Evolutionary conservation across 2,888 invertebrate genomes (phyloP).

Genomic region (Drosophila nigricruria): DNA sequence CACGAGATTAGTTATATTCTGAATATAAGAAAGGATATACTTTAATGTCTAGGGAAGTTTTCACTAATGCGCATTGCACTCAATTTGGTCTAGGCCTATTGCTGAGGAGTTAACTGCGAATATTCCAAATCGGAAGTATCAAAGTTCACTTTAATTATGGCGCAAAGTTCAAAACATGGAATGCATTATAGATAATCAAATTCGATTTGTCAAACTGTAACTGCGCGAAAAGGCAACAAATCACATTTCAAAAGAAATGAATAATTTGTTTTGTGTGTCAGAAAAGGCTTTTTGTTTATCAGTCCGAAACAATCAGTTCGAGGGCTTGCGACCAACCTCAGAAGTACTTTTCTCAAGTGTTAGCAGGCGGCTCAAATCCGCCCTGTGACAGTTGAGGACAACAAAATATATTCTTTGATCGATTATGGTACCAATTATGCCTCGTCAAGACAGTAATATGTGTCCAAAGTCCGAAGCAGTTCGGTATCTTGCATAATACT

Average conservation of each 20-base stretch:
- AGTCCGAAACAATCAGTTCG: slow-evolving; percentile 44
- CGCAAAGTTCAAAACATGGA: slow-evolving; percentile 7
- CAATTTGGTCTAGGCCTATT: no score
- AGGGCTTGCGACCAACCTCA: slow-evolving; percentile 30
- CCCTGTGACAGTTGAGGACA: slow-evolving; percentile 28
- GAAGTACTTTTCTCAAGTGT: slow-evolving; percentile 25
- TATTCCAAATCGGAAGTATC: background rate
- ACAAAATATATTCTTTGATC: slow-evolving; percentile 44
- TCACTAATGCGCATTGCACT: no score
- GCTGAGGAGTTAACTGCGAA: no score
- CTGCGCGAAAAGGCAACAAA: slow-evolving; percentile 35
- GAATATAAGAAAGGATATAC: no score
- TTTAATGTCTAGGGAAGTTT: no score
- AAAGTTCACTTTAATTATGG: background rate
- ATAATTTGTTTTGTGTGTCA: slow-evolving; percentile 51
- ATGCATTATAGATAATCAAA: background rate
- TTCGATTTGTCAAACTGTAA: slow-evolving; percentile 32
- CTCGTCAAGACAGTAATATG: slow-evolving; percentile 52
- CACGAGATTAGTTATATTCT: no score
- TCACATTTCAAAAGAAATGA: slow-evolving; percentile 42
- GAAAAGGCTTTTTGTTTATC: slow-evolving; percentile 48
- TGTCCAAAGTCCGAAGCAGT: slow-evolving; percentile 39
- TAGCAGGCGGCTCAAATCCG: slow-evolving; percentile 20
- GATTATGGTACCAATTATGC: slow-evolving; percentile 30
- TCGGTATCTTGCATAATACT: slow-evolving; percentile 40